Base-by-base conservation (phyloP, 53 echinoderm and acorn worm species). In the Echinometra lucunter region DNA sequence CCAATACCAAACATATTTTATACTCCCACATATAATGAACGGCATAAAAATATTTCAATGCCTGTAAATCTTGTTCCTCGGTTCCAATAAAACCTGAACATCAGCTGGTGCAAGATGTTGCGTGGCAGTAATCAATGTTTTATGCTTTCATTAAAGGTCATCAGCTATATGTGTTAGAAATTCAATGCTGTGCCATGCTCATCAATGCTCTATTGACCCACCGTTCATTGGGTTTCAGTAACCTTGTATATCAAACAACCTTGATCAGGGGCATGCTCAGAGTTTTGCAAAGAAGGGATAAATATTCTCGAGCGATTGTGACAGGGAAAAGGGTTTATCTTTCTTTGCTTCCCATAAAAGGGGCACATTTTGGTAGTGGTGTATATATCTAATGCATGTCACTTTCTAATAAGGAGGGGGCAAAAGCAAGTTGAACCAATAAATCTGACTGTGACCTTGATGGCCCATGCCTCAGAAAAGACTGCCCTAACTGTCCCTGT, bases 131-230 rank as follows among this genome's bases (percentile, higher is more conserved):
- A 85, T 85, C 45, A 49, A 85, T 85, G 85, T 85, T 45, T 85
- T 49, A 85, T 85, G 85, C 85, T 49, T 45, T 85, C 53, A 85
- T 85, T 49, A 85, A 85, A 85, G 85, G 85, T 85, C 53, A 85
- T 47, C 85, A 85, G 49, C 85, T 85, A 85, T n/a, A 85, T 49
- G 85, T 42, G 49, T 49, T 85, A 9, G 85, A 85, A 85, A 85
- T 85, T 85, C 85, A 85, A 85, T n/a, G 28, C 85, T 47, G 85
- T 0, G 49, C 15, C 45, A 4, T 11, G 85, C 30, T 49, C 85
- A 85, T n/a, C 49, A 8, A 45, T 85, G 27, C 85, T 85, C 85
- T 49, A 85, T 49, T 49, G 85, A 85, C 37, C 45, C 49, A 85
- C 47, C 8, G 28, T 85, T 85, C 45, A 49, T 28, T 49, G 49